Conservation (phyloP, 2,797 vertebrate species). For the Cheirogaleus major region DNA sequence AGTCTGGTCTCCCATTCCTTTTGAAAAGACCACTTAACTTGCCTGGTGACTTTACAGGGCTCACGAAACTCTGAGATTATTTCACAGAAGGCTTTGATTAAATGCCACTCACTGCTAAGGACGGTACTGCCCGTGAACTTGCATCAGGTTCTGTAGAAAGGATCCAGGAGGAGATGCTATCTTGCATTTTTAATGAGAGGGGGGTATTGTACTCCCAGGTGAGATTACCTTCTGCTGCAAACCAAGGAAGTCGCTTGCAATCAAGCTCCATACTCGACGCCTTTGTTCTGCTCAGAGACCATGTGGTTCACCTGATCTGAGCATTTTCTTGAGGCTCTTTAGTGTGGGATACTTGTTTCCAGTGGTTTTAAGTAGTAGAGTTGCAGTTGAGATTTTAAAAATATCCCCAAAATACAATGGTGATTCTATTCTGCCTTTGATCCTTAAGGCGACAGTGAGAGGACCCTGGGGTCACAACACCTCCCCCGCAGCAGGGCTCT, state of each 20-base stretch:
- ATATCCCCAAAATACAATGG: slow-evolving; percentile 34
- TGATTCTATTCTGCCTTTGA: slow-evolving; percentile 59
- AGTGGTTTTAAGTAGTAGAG: slow-evolving; percentile 67
- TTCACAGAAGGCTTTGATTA: slow-evolving; percentile 64
- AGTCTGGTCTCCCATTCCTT: slow-evolving; percentile 8
- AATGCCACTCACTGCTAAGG: slow-evolving; percentile 29
- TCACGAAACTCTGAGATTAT: slow-evolving; percentile 30
- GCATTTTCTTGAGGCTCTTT: slow-evolving; percentile 65
- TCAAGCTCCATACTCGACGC: neutral
- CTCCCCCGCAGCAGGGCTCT: neutral
- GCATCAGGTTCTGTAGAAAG: slow-evolving; percentile 58
- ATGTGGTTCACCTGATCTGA: slow-evolving; percentile 58
- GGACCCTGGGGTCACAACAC: neutral
- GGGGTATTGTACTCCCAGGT: slow-evolving; percentile 56
- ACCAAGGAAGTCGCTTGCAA: slow-evolving; percentile 55
- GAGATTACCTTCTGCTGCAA: slow-evolving; percentile 58
- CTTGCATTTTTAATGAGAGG: slow-evolving; percentile 72
- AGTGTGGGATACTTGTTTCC: slow-evolving; percentile 67
- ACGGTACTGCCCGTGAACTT: slow-evolving; percentile 17
- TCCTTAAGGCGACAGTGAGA: neutral
- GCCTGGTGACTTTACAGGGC: slow-evolving; percentile 38
- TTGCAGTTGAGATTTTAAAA: neutral
- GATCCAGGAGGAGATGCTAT: slow-evolving; percentile 60
- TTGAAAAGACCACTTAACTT: slow-evolving; percentile 41
- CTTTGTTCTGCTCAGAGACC: slow-evolving; percentile 62